Evolutionary conservation across 1,140 invertebrate genomes (phyloP).

Genomic region (Dendroctonus valens): DNA sequence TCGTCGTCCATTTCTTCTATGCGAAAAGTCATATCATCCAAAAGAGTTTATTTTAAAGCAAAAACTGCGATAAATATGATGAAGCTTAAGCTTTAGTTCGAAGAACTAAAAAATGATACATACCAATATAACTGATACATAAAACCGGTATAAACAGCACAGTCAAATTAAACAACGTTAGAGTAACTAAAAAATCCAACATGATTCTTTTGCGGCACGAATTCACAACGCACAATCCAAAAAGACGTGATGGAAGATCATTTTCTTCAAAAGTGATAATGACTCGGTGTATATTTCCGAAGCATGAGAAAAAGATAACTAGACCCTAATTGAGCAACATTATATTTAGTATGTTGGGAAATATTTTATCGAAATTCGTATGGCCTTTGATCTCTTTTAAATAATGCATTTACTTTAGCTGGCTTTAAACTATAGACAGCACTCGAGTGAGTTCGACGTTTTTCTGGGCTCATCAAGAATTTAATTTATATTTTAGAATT

Average conservation of each 20-base stretch:
- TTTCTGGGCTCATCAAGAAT: no score
- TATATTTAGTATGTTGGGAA: conserved; percentile 9
- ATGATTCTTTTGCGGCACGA: conserved; percentile 25
- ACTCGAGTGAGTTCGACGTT: no score
- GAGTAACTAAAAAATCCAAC: conserved; percentile 38
- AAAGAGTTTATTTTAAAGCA: not conserved
- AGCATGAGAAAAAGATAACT: conserved; percentile 24
- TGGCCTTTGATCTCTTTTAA: conserved; percentile 16
- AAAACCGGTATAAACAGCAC: conserved; percentile 32
- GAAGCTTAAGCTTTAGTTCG: not conserved
- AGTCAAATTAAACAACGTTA: conserved; percentile 35
- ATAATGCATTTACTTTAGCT: conserved; percentile 10
- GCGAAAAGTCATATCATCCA: not conserved
- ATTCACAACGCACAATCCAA: not conserved
- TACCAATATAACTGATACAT: conserved; percentile 33
- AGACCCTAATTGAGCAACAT: conserved; percentile 5
- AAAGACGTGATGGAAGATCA: not conserved
- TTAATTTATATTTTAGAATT: no score
- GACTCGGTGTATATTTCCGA: conserved; percentile 3
- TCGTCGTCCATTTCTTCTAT: not conserved
- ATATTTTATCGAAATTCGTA: conserved; percentile 15
- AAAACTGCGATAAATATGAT: not conserved
- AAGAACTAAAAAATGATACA: conserved; percentile 14
- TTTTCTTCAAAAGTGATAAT: conserved; percentile 15
- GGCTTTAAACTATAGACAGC: no score